Conservation (phyloP, 1,140 invertebrate genomes). For the Neodiprion fabricii region DNA sequence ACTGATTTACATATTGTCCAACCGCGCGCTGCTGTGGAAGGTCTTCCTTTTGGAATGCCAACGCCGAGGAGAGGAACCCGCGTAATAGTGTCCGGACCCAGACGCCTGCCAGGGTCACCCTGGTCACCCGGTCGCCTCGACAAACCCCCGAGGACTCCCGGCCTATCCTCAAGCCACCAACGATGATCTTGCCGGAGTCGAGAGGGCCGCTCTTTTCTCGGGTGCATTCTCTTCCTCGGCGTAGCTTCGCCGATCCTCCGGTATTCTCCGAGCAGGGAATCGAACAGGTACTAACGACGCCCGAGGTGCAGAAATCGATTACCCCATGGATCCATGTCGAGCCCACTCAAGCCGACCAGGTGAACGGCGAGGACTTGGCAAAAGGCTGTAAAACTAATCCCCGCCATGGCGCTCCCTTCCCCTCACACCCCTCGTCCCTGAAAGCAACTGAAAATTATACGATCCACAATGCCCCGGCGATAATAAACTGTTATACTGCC, state of each 20-base stretch:
- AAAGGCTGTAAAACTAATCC: slow-evolving; percentile 1
- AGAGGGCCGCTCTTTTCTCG: too few species aligned
- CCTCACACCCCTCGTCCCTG: too few species aligned
- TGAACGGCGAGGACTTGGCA: neutral
- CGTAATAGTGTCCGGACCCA: slow-evolving; percentile 56
- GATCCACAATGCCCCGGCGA: neutral
- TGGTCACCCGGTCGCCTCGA: neutral
- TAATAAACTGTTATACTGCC: neutral
- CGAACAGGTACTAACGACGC: too few species aligned
- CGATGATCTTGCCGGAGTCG: slow-evolving; percentile 40
- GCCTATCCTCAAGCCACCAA: slow-evolving; percentile 55
- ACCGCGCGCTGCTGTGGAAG: slow-evolving; percentile 28
- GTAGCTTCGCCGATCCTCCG: too few species aligned
- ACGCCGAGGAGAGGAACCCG: slow-evolving; percentile 42
- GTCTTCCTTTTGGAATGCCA: slow-evolving; percentile 59
- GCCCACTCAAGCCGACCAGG: neutral
- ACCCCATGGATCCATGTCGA: neutral
- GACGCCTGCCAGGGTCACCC: slow-evolving; percentile 31
- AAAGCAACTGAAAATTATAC: neutral
- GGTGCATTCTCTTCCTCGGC: too few species aligned
- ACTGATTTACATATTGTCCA: slow-evolving; percentile 62
- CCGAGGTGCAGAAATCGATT: neutral
- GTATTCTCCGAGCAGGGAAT: too few species aligned
- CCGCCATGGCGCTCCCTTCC: neutral
- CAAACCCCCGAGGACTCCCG: slow-evolving; percentile 20